Base-by-base conservation (phyloP, 2,888 invertebrate species). In the Taphrorychus bicolor region DNA sequence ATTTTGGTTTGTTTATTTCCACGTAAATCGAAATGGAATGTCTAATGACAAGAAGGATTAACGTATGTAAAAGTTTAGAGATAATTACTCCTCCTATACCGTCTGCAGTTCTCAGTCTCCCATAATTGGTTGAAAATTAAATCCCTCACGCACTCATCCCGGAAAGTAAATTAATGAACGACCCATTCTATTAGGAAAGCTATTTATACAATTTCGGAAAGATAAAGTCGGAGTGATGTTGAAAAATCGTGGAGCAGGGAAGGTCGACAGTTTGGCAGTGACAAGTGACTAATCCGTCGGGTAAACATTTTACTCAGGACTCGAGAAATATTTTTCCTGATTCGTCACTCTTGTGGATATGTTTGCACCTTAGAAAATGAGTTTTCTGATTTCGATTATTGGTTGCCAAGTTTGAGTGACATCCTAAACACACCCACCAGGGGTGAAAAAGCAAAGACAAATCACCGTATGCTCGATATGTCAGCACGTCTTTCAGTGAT, bases 241-340 rank as follows among this genome's bases (percentile, higher is more conserved):
- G 70, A 70, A 70, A 70, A 70, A 70, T 70, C 53, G 66, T 60
- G 45, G 21, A 57, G 51, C 49, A 54, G 21, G 14, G 40, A 70
- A 64, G 66, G 73, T 75, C 73, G 76, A 74, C 73, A 70, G 68
- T 66, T 60, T 64, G 75, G 73, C 75, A 70, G 54, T 66, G 72
- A 73, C 73, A 73, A 72, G 71, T 71, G 70, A 72, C 72, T 74
- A 74, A 75, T 73, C 71, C 73, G 70, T 73, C 74, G 51, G 19
- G 59, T 11, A 51, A 70, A 70, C 66, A 59, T 70, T 70, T 70
- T 68, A 68, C 54, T 67, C 53, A 66, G 19, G 66, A 66, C 48
- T 41, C 14, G 22, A 32, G 32, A 41, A 58, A 21, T 51, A 58
- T 52, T 67, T 49, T 67, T 57, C 60, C 24, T 51, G 58, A 62